Evolutionary conservation across 1,140 invertebrate species (phyloP), one percentile per base, ranked within the genome.

Genomic region (Brachionus rubens): DNA sequence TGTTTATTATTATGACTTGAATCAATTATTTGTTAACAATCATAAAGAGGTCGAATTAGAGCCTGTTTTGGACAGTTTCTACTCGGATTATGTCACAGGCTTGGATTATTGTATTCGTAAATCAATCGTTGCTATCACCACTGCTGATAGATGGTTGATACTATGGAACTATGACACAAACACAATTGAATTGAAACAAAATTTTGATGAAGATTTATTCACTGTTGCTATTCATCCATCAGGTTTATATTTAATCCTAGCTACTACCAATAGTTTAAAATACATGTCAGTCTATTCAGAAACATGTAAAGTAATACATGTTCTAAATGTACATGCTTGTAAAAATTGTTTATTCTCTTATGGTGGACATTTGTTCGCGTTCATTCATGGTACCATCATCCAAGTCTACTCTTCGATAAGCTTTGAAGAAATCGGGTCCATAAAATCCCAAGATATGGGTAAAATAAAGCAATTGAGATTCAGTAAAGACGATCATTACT

Each of bases 151-250:
- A 75, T 92, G 90, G 33, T 87, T 96, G 30, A 87, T 91, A 52
- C 87, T 96, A 9, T 96, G 93, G 93, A 92, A 96, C 81, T 94
- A 92, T 79, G 90, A 92, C 81, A 90, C 89, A 0, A 83, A 82
- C 82, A 83, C 19, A 14, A 83, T 93, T 26, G 90, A 94, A 79
- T 82, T 94, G 80, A 87, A 89, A 46, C 92, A 92, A 81, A 88
- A 91, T 77, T 94, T 92, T 81, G 86, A 89, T 41, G 91, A 93
- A 79, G 90, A 92, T 79, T 88, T 93, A 21, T 89, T 88, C 79
- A 89, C 89, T 77, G 87, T 92, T 7, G 89, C 90, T n/a, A 81
- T 96, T 5, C 93, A 95, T 85, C 92, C 92, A 0, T 84, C 85
- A 83, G 92, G 92, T 3, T 85, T 94, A 0, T 93, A 92, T 81